These are phyloP conservation scores for Rhingia rostrata DNA, from an alignment of 2,888 invertebrate genomes.

Conservation along the genomic window DNA sequence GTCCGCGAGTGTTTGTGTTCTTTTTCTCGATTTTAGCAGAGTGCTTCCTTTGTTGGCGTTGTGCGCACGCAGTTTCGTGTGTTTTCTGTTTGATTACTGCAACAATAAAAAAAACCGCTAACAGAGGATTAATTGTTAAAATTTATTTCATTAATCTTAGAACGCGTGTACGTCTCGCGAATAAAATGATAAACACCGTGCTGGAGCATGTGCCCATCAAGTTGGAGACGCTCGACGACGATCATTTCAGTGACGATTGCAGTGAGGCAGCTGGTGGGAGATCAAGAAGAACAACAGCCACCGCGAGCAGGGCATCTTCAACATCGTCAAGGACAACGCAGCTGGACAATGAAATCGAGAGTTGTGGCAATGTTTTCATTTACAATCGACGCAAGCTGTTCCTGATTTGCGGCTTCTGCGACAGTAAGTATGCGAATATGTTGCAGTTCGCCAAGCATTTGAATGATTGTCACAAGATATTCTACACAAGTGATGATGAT, in stretches of 20 bases:
- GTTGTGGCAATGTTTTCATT: slow-evolving; percentile 77
- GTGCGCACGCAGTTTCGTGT: slow-evolving; percentile 71
- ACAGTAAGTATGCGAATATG: slow-evolving; percentile 77
- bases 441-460: slow-evolving; percentile 76
- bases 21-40: slow-evolving; percentile 34
- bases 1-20: slow-evolving; percentile 40
- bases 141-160: neutral
- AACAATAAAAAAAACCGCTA: neutral
- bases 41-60: slow-evolving; percentile 70
- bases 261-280: slow-evolving; percentile 14
- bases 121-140: neutral
- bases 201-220: slow-evolving; percentile 78
- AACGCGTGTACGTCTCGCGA: neutral
- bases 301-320: slow-evolving; percentile 52
- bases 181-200: slow-evolving; percentile 77
- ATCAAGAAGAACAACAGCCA: slow-evolving; percentile 29
- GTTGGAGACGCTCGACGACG: slow-evolving; percentile 71
- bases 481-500: slow-evolving; percentile 55
- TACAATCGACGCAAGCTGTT: slow-evolving; percentile 77
- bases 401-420: slow-evolving; percentile 78
- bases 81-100: slow-evolving; percentile 25
- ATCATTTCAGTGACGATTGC: slow-evolving; percentile 18
- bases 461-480: slow-evolving; percentile 76
- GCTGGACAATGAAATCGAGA: slow-evolving; percentile 76
- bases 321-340: slow-evolving; percentile 34